phyloP scores from a whole-genome alignment of 2,888 invertebrate species.

The Troilus luridus region DNA sequence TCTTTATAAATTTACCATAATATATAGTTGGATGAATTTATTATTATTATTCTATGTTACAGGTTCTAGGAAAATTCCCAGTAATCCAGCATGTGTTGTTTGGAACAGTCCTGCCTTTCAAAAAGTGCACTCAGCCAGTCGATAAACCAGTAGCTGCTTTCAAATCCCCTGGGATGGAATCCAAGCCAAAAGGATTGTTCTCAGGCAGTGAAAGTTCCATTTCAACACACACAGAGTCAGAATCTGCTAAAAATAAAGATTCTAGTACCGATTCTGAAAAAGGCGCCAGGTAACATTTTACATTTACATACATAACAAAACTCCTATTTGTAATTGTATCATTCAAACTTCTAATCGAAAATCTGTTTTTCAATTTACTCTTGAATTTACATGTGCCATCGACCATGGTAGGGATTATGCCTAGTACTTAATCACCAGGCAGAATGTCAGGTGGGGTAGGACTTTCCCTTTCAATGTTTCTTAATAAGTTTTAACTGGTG shows the following conservation, averaged over 20 bases:
- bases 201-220: conserved; percentile 22
- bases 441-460: no score
- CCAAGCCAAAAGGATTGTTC: conserved; percentile 37
- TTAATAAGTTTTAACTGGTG: no score
- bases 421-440: no score
- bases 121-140: background rate
- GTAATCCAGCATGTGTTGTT: conserved; percentile 95
- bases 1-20: no score
- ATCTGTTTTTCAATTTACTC: background rate
- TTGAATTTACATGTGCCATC: no score
- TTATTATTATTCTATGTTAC: conserved; percentile 66
- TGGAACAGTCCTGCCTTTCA: conserved; percentile 86
- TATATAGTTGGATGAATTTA: no score
- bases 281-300: background rate
- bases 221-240: background rate
- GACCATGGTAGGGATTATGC: no score
- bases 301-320: background rate
- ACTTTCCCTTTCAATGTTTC: no score
- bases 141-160: background rate
- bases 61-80: conserved; percentile 92
- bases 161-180: conserved; percentile 28
- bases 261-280: background rate
- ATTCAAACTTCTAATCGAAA: background rate
- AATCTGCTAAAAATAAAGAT: background rate
- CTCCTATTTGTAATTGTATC: background rate